These are phyloP conservation scores for Acipenser transmontanus DNA, from an alignment of 2,797 vertebrate species.

Conservation along the genomic window DNA sequence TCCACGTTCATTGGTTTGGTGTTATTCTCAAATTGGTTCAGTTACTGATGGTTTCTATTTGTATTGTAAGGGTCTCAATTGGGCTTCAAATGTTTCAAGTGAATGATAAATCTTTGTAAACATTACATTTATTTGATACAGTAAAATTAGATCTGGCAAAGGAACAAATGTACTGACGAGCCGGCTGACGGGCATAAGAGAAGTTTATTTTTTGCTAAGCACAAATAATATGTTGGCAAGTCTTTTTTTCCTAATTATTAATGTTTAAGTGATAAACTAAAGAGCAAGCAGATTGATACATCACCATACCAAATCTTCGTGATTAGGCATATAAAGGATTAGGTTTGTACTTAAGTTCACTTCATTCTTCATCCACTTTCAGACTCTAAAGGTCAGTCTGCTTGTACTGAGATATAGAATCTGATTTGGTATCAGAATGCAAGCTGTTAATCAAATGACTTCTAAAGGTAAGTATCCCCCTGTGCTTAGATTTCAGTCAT, in stretches of 20 bases:
- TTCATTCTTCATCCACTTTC: not conserved
- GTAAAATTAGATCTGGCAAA: not conserved
- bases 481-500: too few species aligned
- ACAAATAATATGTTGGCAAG: not conserved
- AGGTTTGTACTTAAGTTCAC: not conserved
- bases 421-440: not conserved
- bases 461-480: not conserved
- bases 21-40: too few species aligned
- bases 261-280: not conserved
- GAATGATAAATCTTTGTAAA: too few species aligned
- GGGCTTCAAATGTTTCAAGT: too few species aligned
- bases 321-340: slow-evolving; percentile 1
- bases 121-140: too few species aligned
- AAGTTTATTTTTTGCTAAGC: not conserved
- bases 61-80: too few species aligned
- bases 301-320: not conserved
- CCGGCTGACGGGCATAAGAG: too few species aligned
- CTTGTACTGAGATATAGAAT: not conserved
- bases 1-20: too few species aligned
- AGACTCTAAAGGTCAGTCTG: not conserved
- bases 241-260: not conserved
- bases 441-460: not conserved
- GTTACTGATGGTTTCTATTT: too few species aligned
- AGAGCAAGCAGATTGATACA: not conserved
- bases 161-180: not conserved